Conservation (phyloP, 64 coral and sea anemone genomes). For the Astreopora myriophthalma region DNA sequence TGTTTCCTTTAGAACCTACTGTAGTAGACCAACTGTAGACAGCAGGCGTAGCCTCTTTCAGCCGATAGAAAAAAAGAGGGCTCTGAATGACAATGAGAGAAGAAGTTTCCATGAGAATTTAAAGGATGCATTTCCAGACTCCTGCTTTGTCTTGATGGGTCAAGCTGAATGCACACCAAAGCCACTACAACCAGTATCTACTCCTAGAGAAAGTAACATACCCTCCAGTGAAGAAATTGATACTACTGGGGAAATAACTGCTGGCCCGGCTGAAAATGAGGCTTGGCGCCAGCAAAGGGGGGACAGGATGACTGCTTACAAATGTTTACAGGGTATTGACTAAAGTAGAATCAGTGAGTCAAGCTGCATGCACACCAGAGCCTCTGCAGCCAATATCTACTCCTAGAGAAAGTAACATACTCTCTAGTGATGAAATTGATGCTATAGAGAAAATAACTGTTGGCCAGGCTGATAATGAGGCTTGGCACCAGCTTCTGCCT, state of each 20-base stretch:
- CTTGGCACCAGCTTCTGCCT: slow-evolving; percentile 33
- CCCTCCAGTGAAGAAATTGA: too few species aligned
- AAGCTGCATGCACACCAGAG: not conserved
- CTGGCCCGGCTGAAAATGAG: not conserved
- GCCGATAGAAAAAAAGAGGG: slow-evolving; percentile 28
- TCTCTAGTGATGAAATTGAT: slow-evolving; percentile 25
- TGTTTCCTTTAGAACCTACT: slow-evolving; percentile 39
- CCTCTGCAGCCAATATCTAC: not conserved
- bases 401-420: slow-evolving; percentile 4
- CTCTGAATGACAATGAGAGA: slow-evolving; percentile 19
- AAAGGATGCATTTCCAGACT: slow-evolving; percentile 3
- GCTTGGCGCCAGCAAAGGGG: not conserved
- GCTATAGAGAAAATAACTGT: slow-evolving; percentile 32
- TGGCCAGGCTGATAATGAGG: slow-evolving; percentile 40
- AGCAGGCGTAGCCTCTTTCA: slow-evolving; percentile 32
- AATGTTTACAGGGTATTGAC: slow-evolving; percentile 6
- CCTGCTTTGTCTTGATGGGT: not conserved
- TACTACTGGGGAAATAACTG: too few species aligned
- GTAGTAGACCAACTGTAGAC: slow-evolving; percentile 44
- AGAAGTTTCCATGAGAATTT: slow-evolving; percentile 7
- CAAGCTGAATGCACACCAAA: not conserved
- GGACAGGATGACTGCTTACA: not conserved
- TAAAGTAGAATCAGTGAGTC: not conserved
- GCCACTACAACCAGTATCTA: not conserved
- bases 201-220: not conserved